Evolutionary conservation across 1,140 invertebrate genomes (phyloP), one percentile per base, ranked within the genome.

Genomic region (Drosophila mauritiana): DNA sequence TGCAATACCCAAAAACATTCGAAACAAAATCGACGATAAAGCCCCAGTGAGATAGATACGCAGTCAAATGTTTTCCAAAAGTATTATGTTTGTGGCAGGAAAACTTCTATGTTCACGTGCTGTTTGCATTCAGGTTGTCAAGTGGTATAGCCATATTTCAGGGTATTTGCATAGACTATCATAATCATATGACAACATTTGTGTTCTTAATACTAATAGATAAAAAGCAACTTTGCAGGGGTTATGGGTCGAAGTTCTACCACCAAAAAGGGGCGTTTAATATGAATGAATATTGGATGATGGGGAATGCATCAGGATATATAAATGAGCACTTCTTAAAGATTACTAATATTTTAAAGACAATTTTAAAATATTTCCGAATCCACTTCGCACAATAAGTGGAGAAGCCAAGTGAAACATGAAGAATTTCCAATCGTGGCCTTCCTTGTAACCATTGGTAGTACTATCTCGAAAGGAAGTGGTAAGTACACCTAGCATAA

Each of bases 1-100:
- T 72, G 70, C 59, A 81, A 75, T 75, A 59, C 46, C 43, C 68
- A 75, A 70, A 53, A 78, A 63, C 55, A 65, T 77, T 73, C 53
- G 39, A 67, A 78, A 68, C 48, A 46, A 80, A 80, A 84, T 89
- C 77, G 73, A 2, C 46, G 73, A 89, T 89, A 89, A 78, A 85
- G 46, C 58, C 67, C 12, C 56, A 59, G 49, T 20, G 25, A 34
- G 49, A 54, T 39, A 37, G 12, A 58, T 65, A 69, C 25, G 62
- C 46, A 75, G 49, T 75, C 55, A 62, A 64, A 62, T 82, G 22
- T 59, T 56, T 67, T 40, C 37, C 5, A 25, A 72, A 49, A 43
- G 27, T 42, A 65, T 54, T 42, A 34, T 36, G 49, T 45, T 52
- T 46, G 54, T n/a, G 39, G 13, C n/a, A 45, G 52, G 13, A 20